phyloP scores from a whole-genome alignment of 2,888 invertebrate genomes.

The Acanthoscelides obtectus region DNA sequence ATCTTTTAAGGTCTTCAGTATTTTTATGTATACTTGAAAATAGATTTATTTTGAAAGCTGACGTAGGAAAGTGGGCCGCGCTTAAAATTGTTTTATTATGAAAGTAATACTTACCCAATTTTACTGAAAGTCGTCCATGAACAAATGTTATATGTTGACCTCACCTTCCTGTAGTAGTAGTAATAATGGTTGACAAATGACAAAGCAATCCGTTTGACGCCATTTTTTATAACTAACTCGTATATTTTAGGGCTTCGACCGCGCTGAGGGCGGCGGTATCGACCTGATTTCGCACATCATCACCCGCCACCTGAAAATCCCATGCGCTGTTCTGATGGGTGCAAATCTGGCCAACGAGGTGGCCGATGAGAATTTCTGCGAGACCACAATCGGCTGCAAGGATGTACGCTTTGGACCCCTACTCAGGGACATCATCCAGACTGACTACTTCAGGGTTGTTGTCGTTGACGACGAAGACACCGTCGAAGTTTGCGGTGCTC shows the following conservation, averaged over 20 bases:
- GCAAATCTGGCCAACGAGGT: slow-evolving; percentile 98
- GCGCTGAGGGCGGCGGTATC: slow-evolving; percentile 86
- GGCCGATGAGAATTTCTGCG: slow-evolving; percentile 96
- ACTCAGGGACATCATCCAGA: slow-evolving; percentile 88
- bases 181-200: too few relatives aligned
- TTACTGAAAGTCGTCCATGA: too few relatives aligned
- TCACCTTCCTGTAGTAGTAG: too few relatives aligned
- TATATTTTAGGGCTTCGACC: slow-evolving; percentile 91
- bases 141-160: too few relatives aligned
- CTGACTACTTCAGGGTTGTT: slow-evolving; percentile 91
- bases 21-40: too few relatives aligned
- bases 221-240: too few relatives aligned
- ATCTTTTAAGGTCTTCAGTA: too few relatives aligned
- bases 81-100: too few relatives aligned
- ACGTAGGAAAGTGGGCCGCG: too few relatives aligned
- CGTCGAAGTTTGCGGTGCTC: slow-evolving; percentile 97
- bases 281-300: slow-evolving; percentile 95
- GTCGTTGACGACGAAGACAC: slow-evolving; percentile 95
- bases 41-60: too few relatives aligned
- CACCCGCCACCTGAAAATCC: slow-evolving; percentile 78
- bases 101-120: too few relatives aligned
- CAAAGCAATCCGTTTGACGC: too few relatives aligned
- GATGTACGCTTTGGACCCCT: slow-evolving; percentile 71
- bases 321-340: slow-evolving; percentile 96
- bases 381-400: slow-evolving; percentile 94